phyloP scores from a whole-genome alignment of 2,888 invertebrate genomes.

The Punctoribates punctum region DNA sequence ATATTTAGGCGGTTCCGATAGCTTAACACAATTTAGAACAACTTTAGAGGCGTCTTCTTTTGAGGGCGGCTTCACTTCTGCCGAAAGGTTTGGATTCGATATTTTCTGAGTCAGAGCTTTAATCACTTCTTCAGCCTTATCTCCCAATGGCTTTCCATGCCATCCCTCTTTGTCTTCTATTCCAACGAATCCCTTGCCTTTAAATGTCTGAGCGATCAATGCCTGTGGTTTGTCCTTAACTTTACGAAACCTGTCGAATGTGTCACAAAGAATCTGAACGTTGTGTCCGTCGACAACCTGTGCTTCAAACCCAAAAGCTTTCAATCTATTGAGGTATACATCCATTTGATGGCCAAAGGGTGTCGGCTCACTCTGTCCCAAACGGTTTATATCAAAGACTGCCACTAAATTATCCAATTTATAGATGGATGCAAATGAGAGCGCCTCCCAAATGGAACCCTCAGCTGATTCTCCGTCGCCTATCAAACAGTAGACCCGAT shows the following conservation, averaged over 20 bases:
- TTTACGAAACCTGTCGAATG: conserved; percentile 67
- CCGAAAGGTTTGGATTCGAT: conserved; percentile 55
- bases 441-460: conserved; percentile 96
- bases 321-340: conserved; percentile 75
- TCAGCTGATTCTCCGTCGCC: conserved; percentile 99
- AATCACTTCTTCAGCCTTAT: conserved; percentile 66
- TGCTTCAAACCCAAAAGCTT: conserved; percentile 83
- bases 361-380: conserved; percentile 96
- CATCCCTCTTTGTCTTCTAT: conserved; percentile 92
- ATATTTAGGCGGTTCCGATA: conserved; percentile 79
- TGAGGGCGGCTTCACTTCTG: conserved; percentile 56
- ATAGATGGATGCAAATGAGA: conserved; percentile 91
- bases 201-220: conserved; percentile 90
- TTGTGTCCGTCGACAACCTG: conserved; percentile 95
- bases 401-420: conserved; percentile 94
- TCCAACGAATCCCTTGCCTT: conserved; percentile 77
- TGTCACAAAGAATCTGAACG: conserved; percentile 82
- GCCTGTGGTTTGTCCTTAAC: conserved; percentile 82
- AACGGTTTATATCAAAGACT: conserved; percentile 92
- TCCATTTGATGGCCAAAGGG: conserved; percentile 87
- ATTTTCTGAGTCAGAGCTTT: conserved; percentile 57
- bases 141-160: conserved; percentile 96
- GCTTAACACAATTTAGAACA: conserved; percentile 66
- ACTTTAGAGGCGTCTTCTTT: conserved; percentile 65
- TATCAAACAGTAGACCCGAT: conserved; percentile 86